phyloP scores from a whole-genome alignment of 2,113 vertebrate genomes.

The Mus musculus region GRCm39 chr17:88899501-88900000 shows the following conservation, averaged over 20 bases:
- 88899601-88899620: slow-evolving; percentile 22
- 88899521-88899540: not conserved
- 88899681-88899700: not conserved
- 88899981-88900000: too few species aligned
- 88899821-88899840: not conserved
- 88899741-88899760: slow-evolving; percentile 19
- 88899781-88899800: not conserved
- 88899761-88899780: not conserved
- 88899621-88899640: slow-evolving; percentile 14
- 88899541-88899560: not conserved
- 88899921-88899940: too few species aligned
- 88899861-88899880: not conserved
- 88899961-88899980: too few species aligned
- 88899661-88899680: slow-evolving; percentile 2
- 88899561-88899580: not conserved
- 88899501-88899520: not conserved
- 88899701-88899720: not conserved
- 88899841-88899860: not conserved
- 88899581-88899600: not conserved
- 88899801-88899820: not conserved
- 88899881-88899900: not conserved
- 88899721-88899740: slow-evolving; percentile 30
- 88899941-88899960: too few species aligned
- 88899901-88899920: not conserved
- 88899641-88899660: not conserved